Base-by-base conservation (phyloP, 2,888 invertebrate species). In the Erpobdella octoculata region DNA sequence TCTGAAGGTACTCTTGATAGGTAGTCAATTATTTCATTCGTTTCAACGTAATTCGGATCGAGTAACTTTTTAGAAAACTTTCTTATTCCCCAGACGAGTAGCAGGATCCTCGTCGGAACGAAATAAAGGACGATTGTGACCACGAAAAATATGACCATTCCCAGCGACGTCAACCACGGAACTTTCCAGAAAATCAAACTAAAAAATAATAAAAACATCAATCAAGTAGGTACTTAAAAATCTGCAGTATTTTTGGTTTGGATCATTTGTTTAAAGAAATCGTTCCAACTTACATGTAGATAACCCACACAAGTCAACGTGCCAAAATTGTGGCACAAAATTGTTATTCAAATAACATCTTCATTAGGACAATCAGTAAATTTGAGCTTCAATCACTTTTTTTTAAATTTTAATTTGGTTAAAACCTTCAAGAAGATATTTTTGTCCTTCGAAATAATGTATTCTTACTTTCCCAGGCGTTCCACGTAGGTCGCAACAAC, bases 161-260 rank as follows among this genome's bases (percentile, higher is more conserved):
- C 93, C 83, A 98, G 86, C 86, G 91, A 92, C 79, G 95, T 94
- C 77, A 98, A 85, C 86, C 94, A 96, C 75, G 96, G 94, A 82
- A 94, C 91, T 73, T 94, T 92, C 86, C 96, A 98, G 84, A 95
- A 94, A 85, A 93, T 92, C 73, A 93, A 89, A 85, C 93, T 95
- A 86, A 75, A 88, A n/a, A n/a, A n/a, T n/a, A n/a, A n/a, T n/a
- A n/a, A n/a, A n/a, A n/a, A n/a, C n/a, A n/a, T n/a, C n/a, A n/a
- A n/a, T n/a, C n/a, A n/a, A n/a, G n/a, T n/a, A n/a, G n/a, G n/a
- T n/a, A n/a, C n/a, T n/a, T n/a, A n/a, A n/a, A n/a, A n/a, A n/a
- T n/a, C n/a, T n/a, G n/a, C n/a, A n/a, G n/a, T n/a, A n/a, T n/a
- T n/a, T n/a, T n/a, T n/a, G n/a, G n/a, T n/a, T n/a, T n/a, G n/a